These are phyloP conservation scores for Anhinga anhinga DNA, from an alignment of 2,113 vertebrate species.

Conservation along the genomic window DNA sequence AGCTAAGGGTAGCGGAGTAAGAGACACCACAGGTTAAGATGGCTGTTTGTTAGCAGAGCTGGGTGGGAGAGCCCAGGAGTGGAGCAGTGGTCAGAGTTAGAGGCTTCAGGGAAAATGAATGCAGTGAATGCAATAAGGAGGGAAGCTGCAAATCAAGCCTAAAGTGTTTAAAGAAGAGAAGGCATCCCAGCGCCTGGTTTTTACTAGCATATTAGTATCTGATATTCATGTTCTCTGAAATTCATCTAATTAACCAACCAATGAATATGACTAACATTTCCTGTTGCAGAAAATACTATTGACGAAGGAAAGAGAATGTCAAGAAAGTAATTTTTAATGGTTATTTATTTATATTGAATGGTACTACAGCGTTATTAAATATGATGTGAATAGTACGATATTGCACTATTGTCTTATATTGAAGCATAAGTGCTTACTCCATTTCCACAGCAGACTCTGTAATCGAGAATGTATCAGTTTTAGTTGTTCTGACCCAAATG, in stretches of 20 bases:
- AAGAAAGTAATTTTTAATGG: conserved; percentile 62
- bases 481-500: neutral
- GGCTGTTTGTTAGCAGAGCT: neutral
- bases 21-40: neutral
- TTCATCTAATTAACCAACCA: conserved; percentile 15
- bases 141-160: neutral
- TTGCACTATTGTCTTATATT: neutral
- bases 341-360: conserved; percentile 67
- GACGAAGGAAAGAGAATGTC: conserved; percentile 27
- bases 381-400: conserved; percentile 39
- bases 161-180: neutral
- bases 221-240: conserved; percentile 28
- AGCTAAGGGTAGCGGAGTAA: neutral
- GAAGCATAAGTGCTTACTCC: neutral
- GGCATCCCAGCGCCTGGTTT: neutral
- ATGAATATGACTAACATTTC: conserved; percentile 47
- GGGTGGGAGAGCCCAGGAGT: neutral
- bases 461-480: neutral
- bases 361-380: conserved; percentile 61
- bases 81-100: neutral
- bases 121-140: neutral
- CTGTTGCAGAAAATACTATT: conserved; percentile 52
- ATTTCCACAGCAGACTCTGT: neutral
- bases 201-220: conserved; percentile 15
- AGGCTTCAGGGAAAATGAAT: neutral